A percentile compares a stretch with the other conserved stretches of the same genome.
Evolutionary conservation across 2,888 invertebrate genomes (phyloP).

Genomic region (Choristoneura rosaceana): DNA sequence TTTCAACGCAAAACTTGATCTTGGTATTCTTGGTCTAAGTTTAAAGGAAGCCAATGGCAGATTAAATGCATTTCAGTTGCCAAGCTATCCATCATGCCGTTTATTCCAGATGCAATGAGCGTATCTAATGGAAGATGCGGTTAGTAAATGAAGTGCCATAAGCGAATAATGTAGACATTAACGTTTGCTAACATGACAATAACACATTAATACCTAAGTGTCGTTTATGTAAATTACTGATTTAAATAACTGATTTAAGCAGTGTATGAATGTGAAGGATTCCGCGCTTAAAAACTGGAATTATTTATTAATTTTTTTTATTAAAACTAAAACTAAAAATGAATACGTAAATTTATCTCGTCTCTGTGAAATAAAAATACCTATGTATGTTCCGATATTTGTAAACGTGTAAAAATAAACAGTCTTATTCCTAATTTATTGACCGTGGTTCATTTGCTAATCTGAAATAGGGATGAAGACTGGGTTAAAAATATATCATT

Average conservation of each 20-base stretch:
- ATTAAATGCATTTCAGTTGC: slow-evolving; percentile 38
- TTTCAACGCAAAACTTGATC: slow-evolving; percentile 22
- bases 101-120: slow-evolving; percentile 40
- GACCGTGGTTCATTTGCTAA: too few species aligned
- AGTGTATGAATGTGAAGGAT: slow-evolving; percentile 1
- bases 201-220: slow-evolving; percentile 79
- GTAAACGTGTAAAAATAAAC: too few species aligned
- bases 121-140: slow-evolving; percentile 59
- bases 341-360: too few species aligned
- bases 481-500: too few species aligned
- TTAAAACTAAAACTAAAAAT: too few species aligned
- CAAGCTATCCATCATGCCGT: slow-evolving; percentile 37
- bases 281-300: neutral
- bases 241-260: slow-evolving; percentile 25
- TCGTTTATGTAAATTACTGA: slow-evolving; percentile 74
- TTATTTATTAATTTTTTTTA: too few species aligned
- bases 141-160: slow-evolving; percentile 71
- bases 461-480: too few species aligned
- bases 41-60: slow-evolving; percentile 34
- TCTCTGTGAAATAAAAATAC: too few species aligned
- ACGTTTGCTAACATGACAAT: slow-evolving; percentile 78
- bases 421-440: too few species aligned
- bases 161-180: slow-evolving; percentile 77
- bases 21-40: slow-evolving; percentile 9
- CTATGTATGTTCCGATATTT: too few species aligned